A percentile compares a stretch with the other conserved stretches of the same genome.
Evolutionary conservation across 2,113 vertebrate genomes (phyloP).

Genomic region (Sorex fumeus): DNA sequence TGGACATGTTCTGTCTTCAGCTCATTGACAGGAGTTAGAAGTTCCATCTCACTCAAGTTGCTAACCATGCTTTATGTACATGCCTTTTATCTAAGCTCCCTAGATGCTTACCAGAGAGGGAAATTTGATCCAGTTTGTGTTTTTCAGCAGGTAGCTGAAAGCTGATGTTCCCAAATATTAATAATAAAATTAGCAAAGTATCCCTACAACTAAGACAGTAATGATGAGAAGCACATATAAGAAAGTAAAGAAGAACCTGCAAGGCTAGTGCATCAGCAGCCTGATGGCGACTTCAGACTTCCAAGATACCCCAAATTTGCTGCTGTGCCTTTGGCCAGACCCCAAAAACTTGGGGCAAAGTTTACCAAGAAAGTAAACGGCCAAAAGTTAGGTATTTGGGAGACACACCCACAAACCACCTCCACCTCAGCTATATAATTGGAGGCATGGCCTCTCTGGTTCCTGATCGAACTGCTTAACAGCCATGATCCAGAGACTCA

Average conservation of each 20-base stretch:
- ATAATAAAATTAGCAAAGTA: constrained; percentile 6
- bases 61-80: neutral
- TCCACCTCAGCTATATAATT: no score
- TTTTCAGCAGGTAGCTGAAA: constrained; percentile 36
- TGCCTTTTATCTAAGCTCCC: neutral
- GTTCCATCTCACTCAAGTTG: constrained; percentile 11
- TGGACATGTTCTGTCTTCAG: neutral
- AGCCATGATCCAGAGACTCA: no score
- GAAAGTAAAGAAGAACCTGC: neutral
- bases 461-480: no score
- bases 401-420: no score
- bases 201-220: neutral
- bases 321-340: no score
- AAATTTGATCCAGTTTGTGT: constrained; percentile 7
- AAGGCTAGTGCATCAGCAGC: no score
- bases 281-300: no score
- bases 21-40: neutral
- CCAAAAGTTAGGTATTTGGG: no score
- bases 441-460: no score
- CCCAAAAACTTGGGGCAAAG: no score
- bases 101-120: neutral
- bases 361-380: no score
- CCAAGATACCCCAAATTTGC: no score
- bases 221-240: constrained; percentile 12
- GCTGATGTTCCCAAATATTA: neutral